Base-by-base conservation (phyloP, 2,888 invertebrate species). In the Sarcophaga rosellei region DNA sequence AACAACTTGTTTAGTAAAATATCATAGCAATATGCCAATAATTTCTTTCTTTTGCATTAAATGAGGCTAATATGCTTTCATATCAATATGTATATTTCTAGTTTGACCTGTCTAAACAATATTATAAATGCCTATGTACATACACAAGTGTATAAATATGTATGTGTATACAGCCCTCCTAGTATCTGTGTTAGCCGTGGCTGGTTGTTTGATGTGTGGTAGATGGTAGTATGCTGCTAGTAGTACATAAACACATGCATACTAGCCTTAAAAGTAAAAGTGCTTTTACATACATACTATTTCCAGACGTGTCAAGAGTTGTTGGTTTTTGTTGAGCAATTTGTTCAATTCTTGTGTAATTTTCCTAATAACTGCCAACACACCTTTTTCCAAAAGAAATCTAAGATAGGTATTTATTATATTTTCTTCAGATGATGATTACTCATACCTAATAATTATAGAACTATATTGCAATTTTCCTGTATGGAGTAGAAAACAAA, bases 361-460 rank as follows among this genome's bases (percentile, higher is more conserved):
- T 61, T 61, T 61, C 3, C 21, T 20, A 61, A 5, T 53, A 15
- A 21, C 35, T 35, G n/a, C 25, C 17, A 62, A 68, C 47, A 68
- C 47, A 57, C 61, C 74, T 69, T 59, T 73, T 59, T n/a, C 59
- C 23, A 35, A 0, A 25, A 73, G 20, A 11, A n/a, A 47, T 15
- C 10, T 17, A 25, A 53, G 35, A 66, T 23, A 53, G 35, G 61
- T 23, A 17, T 68, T 69, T 57, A 20, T 61, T 68, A 78, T 59
- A 15, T 59, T 75, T 78, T 81, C 25, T 21, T 76, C 44, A 76
- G 72, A n/a, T 74, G 21, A 79, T 79, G 44, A 79, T 79, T 75
- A 70, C 63, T 82, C 75, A 85, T 81, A 66, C 15, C 35, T 35
- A 35, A 35, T 35, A 35, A 35, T 35, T 35, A 10, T 35, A 35